A percentile compares a stretch with the other conserved stretches of the same genome.
These are phyloP conservation scores for Dioctria rufipes DNA, from an alignment of 2,888 invertebrate genomes.

Conservation along the genomic window DNA sequence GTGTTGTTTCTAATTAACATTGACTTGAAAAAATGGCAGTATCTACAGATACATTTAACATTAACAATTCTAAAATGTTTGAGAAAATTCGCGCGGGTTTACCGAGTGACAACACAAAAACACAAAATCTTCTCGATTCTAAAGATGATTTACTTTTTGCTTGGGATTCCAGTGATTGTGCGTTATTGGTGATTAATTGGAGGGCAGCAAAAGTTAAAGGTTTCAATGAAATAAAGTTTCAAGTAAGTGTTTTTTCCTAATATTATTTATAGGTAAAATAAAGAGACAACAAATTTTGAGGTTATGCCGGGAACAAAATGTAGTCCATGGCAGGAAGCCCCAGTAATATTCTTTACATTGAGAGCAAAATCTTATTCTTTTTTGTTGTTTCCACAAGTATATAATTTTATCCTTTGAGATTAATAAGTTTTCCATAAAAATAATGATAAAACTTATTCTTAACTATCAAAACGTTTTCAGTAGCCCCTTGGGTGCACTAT, in stretches of 20 bases:
- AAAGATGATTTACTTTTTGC: constrained; percentile 77
- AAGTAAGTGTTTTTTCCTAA: constrained; percentile 67
- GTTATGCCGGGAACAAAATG: too few relatives aligned
- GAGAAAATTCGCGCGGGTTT: constrained; percentile 73
- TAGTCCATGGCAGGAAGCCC: too few relatives aligned
- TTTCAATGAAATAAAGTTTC: constrained; percentile 71
- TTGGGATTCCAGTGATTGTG: constrained; percentile 76
- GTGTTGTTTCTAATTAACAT: background rate
- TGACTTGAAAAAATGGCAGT: constrained; percentile 57
- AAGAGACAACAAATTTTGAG: too few relatives aligned
- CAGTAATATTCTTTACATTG: too few relatives aligned
- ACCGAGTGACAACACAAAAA: constrained; percentile 72
- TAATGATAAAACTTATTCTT: too few relatives aligned
- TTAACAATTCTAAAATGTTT: constrained; percentile 75
- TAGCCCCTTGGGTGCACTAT: too few relatives aligned
- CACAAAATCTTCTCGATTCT: constrained; percentile 75
- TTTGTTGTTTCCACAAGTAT: too few relatives aligned
- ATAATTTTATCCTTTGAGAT: too few relatives aligned
- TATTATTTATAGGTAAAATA: too few relatives aligned
- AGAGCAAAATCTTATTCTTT: too few relatives aligned
- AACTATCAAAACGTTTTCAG: too few relatives aligned
- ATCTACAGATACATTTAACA: constrained; percentile 74
- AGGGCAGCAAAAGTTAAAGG: constrained; percentile 70
- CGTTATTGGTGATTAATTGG: constrained; percentile 75
- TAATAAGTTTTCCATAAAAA: too few relatives aligned